Evolutionary conservation across 2,888 invertebrate genomes (phyloP), one percentile per base, ranked within the genome.

Genomic region (Rhodophaea formosa): DNA sequence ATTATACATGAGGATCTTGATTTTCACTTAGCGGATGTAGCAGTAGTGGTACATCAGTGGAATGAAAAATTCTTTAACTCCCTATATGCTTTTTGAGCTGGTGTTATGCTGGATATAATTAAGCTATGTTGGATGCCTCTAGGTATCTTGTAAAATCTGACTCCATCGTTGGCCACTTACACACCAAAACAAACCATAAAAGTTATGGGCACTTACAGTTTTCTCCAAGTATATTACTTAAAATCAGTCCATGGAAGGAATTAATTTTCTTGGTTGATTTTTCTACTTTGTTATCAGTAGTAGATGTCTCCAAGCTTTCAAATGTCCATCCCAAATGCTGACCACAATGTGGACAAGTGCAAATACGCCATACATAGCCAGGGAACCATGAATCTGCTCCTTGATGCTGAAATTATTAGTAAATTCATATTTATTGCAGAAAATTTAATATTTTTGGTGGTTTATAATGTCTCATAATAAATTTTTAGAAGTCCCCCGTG

Each of bases 271-370:
- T 78, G 51, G 66, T 67, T 29, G 68, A 61, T 12, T 73, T 67
- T 14, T 71, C 64, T 49, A 69, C 71, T 53, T 83, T 76, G 44
- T 69, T 68, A 30, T 73, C 49, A 15, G 49, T 1, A 2, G n/a
- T 67, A 15, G 56, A 1, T 2, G 17, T 67, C 49, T 62, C 57
- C 16, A 86, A 66, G 45, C 82, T 91, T 71, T 92, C 92, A 82
- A 93, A 93, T 62, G 92, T 87, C 93, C 93, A 94, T 47, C 94
- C 94, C 42, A 94, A 79, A 67, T 93, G 93, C 49, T 91, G 84
- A 6, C 92, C 91, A 77, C 94, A 94, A 56, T 92, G 90, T 15
- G 93, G 92, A 74, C 94, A 94, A 46, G 92, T 84, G 68, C 93
- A 93, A 56, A 93, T 87, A 53, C 92, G 90, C 94, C 94, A 94